phyloP scores from a whole-genome alignment of 2,113 vertebrate species.

The Gymnocephalus cernua region DNA sequence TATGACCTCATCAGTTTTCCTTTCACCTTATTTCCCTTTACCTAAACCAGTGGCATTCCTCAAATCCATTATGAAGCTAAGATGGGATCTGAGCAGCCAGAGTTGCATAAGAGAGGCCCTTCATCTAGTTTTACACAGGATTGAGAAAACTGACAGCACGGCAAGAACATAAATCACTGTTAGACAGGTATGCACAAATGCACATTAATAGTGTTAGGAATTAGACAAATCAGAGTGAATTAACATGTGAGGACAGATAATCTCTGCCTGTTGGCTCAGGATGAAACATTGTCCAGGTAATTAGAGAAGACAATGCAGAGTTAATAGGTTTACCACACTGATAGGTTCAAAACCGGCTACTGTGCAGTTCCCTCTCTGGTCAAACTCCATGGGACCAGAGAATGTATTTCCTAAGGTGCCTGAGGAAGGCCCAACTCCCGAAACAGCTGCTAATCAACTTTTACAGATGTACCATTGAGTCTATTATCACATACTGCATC shows the following conservation, averaged over 20 bases:
- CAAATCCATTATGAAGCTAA: background rate
- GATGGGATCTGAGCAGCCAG: background rate
- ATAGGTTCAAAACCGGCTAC: conserved; percentile 42
- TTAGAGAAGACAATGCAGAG: conserved; percentile 32
- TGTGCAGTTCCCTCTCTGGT: conserved; percentile 34
- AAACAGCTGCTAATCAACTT: too few relatives aligned
- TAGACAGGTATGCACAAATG: background rate
- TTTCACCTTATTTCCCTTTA: conserved; percentile 29
- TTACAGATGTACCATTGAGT: too few relatives aligned
- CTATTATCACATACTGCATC: too few relatives aligned
- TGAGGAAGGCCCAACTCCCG: too few relatives aligned
- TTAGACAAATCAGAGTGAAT: conserved; percentile 11
- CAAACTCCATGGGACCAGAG: conserved; percentile 58
- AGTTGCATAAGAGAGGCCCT: conserved; percentile 3
- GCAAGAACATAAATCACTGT: conserved; percentile 29
- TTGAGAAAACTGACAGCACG: background rate
- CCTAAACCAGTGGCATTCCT: background rate
- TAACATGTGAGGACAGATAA: conserved; percentile 25
- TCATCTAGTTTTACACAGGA: conserved; percentile 6
- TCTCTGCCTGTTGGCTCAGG: conserved; percentile 14
- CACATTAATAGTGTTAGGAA: background rate
- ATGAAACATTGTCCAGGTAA: conserved; percentile 1
- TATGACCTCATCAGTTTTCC: conserved; percentile 46
- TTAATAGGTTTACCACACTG: background rate
- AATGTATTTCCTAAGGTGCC: too few relatives aligned